Base-by-base conservation (phyloP, 2,888 invertebrate genomes). In the Epistrophe grossulariae region DNA sequence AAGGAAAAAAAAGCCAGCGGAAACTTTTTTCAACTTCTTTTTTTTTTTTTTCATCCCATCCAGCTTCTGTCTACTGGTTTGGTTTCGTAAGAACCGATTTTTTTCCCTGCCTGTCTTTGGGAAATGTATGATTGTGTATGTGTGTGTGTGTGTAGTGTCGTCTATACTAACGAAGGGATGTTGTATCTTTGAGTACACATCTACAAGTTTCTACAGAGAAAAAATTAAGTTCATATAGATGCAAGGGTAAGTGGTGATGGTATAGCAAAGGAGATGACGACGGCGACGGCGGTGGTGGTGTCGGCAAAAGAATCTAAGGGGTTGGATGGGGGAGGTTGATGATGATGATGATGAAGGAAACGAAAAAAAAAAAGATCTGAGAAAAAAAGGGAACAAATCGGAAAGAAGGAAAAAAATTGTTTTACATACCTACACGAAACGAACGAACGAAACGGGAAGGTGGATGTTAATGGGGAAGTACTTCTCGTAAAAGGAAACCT, bases 401-500 rank as follows among this genome's bases (percentile, higher is more conserved):
- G 72, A 81, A 81, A 73, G 78, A 64, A 78, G 62, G 72, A 82
- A 87, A 87, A 84, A 87, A 82, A 87, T 87, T 83, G 87, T 82
- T 87, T 87, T 87, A 87, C 87, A 87, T 87, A 87, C 87, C 82
- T 87, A 87, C 71, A 87, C 79, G 79, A 76, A 83, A 87, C 66
- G 79, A 83, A 87, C 66, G 79, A 83, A 87, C 66, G 79, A 79
- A 87, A 79, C 60, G 82, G 87, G 83, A 87, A 87, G 82, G 87
- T 87, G 71, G 87, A 87, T 87, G 87, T 87, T 87, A 87, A 87
- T 87, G 87, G 87, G 87, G 87, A 87, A 87, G 87, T 87, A 87
- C 87, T 87, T 87, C 87, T 87, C 82, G 87, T 87, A 87, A 87
- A 87, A 87, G 87, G 87, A 87, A 87, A 87, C 82, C 87, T 87